phyloP scores from a whole-genome alignment of 2,113 vertebrate species.

The Lipotes vexillifer region DNA sequence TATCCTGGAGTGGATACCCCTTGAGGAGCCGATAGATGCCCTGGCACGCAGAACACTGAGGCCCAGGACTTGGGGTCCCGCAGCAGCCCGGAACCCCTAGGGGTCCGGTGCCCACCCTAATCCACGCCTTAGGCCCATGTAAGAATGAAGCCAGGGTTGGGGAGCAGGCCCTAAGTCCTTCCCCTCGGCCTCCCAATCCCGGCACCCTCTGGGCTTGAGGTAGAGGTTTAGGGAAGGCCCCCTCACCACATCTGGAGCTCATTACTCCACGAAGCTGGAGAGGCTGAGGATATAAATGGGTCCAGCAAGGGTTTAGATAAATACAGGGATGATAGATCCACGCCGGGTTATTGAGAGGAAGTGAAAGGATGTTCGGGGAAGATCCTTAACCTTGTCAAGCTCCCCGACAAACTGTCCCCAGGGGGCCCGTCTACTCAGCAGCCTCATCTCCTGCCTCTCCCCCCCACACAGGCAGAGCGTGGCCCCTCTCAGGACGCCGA shows the following conservation, averaged over 20 bases:
- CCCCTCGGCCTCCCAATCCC: neutral
- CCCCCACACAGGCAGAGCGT: neutral
- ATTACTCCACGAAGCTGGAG: slow-evolving; percentile 40
- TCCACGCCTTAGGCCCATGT: neutral
- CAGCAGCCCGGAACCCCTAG: neutral
- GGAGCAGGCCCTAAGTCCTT: neutral
- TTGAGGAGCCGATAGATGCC: neutral
- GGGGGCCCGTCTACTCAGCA: slow-evolving; percentile 55
- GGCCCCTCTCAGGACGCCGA: neutral
- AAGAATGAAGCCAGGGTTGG: neutral
- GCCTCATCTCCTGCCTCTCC: slow-evolving; percentile 53
- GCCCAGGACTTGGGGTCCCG: neutral
- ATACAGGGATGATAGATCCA: slow-evolving; percentile 63
- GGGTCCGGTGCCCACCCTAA: neutral
- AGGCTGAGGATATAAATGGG: slow-evolving; percentile 66
- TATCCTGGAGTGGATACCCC: neutral
- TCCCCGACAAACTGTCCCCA: slow-evolving; percentile 64
- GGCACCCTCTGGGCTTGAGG: neutral
- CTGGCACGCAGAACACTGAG: neutral
- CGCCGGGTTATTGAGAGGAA: slow-evolving; percentile 60
- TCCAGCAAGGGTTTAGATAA: slow-evolving; percentile 74
- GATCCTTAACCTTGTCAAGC: slow-evolving; percentile 74
- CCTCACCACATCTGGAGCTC: slow-evolving; percentile 71
- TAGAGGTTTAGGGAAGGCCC: slow-evolving; percentile 28
- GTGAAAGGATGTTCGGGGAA: slow-evolving; percentile 67